phyloP scores from a whole-genome alignment of 2,888 invertebrate species.

The Hemicrepidius hirtus region DNA sequence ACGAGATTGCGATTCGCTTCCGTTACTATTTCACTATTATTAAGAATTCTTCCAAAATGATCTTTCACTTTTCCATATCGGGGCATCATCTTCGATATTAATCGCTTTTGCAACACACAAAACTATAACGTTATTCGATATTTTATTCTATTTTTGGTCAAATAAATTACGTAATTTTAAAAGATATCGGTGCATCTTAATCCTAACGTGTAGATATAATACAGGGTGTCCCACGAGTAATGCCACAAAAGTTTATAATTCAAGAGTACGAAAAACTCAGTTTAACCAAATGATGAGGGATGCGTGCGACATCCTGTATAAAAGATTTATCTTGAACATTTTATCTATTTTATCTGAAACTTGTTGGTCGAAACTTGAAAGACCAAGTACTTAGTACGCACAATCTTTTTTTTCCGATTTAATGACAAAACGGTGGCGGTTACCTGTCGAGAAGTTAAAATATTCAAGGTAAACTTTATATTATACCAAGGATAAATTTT shows the following conservation, averaged over 20 bases:
- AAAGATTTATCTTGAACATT: too few relatives aligned
- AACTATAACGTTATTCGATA: constrained; percentile 10
- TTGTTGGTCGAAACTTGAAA: too few relatives aligned
- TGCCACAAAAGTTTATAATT: too few relatives aligned
- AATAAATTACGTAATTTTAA: neutral
- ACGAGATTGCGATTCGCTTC: constrained; percentile 29
- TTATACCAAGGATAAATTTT: constrained; percentile 13
- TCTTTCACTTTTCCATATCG: constrained; percentile 39
- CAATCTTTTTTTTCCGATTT: too few relatives aligned
- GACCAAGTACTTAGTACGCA: too few relatives aligned
- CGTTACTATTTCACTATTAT: constrained; percentile 32
- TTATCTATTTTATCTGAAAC: too few relatives aligned
- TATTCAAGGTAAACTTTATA: constrained; percentile 10
- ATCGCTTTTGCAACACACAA: constrained; percentile 4
- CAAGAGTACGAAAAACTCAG: too few relatives aligned
- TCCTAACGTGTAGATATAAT: neutral
- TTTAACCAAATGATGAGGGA: too few relatives aligned
- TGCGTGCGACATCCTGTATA: too few relatives aligned
- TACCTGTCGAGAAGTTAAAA: too few relatives aligned
- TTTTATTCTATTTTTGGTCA: neutral
- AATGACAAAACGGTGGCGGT: too few relatives aligned
- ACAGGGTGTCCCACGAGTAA: too few relatives aligned
- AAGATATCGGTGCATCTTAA: neutral
- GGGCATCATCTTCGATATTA: constrained; percentile 4
- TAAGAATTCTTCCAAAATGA: constrained; percentile 28